Base-by-base conservation (phyloP, 2,888 invertebrate genomes). In the Apotomis capreana region DNA sequence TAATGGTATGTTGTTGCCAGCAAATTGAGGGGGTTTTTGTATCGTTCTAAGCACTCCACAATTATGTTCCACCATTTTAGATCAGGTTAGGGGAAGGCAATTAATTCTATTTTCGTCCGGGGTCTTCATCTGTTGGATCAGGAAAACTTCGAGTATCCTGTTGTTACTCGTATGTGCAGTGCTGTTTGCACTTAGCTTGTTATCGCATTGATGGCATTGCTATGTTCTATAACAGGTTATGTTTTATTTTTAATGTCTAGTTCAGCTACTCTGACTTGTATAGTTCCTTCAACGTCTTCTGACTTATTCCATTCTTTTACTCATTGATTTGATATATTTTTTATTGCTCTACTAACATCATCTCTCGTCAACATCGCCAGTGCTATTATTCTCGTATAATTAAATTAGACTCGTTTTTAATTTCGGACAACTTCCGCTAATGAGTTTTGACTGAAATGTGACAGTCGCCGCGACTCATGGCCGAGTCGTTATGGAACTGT, bases 11-110 rank as follows among this genome's bases (percentile, higher is more conserved):
- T 72, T 68, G 68, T 68, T 72, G 58, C 52, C 59, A 52, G 51
- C 68, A 68, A 68, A 68, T 72, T 68, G 62, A 68, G 60, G 63
- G 57, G 58, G 63, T 62, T 68, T 57, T 68, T 63, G 51, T 63
- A 61, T 58, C 46, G 46, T 68, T 54, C 68, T 72, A 63, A 72
- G 57, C 63, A 68, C 51, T 44, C 54, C 13, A 68, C 64, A 70
- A 70, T 70, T 59, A 59, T 46, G 64, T 59, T 40, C 68, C 49
- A 52, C 70, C 54, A 46, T 58, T 62, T 62, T 54, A 49, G 68
- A 72, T 72, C 72, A 68, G 63, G 68, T 72, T 59, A 52, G 62
- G 58, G 51, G 57, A 59, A 51, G 49, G 46, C 51, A 59, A 68
- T 68, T 68, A 68, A 37, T 54, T 67, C 51, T 68, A 72, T 72